Base-by-base conservation (phyloP, 1,140 invertebrate species). In the Drosophila equinoxialis region DNA sequence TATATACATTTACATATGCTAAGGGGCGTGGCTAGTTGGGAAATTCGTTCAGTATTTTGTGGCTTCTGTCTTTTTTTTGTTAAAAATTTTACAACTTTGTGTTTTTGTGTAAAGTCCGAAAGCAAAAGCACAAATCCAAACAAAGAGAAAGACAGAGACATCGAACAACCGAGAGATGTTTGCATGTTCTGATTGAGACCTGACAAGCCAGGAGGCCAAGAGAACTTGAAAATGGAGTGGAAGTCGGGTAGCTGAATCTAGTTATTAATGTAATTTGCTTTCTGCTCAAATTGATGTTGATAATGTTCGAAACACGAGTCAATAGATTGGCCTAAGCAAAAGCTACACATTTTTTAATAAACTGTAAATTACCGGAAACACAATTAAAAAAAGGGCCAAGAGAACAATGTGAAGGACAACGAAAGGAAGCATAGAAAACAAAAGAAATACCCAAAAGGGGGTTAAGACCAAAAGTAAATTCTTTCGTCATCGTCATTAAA, bases 231-330 rank as follows among this genome's bases (percentile, higher is more conserved):
- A 14, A 48, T 2, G 14, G 20, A 23, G 17, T 23, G 17, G 45
- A 6, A 30, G 30, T 30, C 0, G 30, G 30, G 30, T 6, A 51
- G 13, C 8, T 51, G 65, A 60, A 37, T 87, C 67, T 45, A 83
- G 83, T 87, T 86, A 87, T 86, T 87, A 86, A 86, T 87, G 83
- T 87, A 86, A 86, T 86, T 87, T 87, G 76, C 59, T 86, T 76
- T 77, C 62, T 39, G 67, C 65, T 64, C 61, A 82, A 75, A 17
- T 65, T 35, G 17, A 58, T 11, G 48, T 26, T 59, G 42, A 41
- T 13, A 13, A 13, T 39, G 37, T 11, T 39, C 3, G 10, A 39
- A 39, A 39, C 11, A 39, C 37, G 11, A 39, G 11, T 48, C 6
- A 59, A 64, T 48, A 61, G 54, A 20, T 42, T 4, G 20, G 65